Evolutionary conservation across 2,113 vertebrate genomes (phyloP).

Genomic region (Pelecanoides urinatrix): DNA sequence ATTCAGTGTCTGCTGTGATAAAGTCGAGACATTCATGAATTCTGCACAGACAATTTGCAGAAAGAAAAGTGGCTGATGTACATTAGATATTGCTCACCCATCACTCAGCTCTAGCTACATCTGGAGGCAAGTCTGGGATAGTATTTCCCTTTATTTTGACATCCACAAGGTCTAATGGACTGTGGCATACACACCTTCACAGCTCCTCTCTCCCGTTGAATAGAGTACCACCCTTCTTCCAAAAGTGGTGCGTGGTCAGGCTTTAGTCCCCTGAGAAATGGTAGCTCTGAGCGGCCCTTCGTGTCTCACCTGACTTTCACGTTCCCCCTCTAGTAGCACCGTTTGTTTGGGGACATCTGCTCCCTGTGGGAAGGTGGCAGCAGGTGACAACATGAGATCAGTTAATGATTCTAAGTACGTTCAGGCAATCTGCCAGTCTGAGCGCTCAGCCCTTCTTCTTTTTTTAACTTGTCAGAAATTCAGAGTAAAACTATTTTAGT

Average conservation of each 20-base stretch:
- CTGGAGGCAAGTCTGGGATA: background rate
- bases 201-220: background rate
- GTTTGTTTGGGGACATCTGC: slow-evolving; percentile 7
- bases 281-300: background rate
- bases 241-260: background rate
- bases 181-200: background rate
- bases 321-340: background rate
- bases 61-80: background rate
- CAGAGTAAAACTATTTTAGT: background rate
- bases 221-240: background rate
- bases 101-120: background rate
- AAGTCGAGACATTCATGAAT: background rate
- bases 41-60: background rate
- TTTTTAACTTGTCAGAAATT: slow-evolving; percentile 34
- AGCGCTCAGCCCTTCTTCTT: background rate
- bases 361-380: slow-evolving; percentile 28
- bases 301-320: background rate
- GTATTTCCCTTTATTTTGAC: background rate
- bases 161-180: background rate
- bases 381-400: background rate
- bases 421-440: slow-evolving; percentile 48
- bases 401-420: background rate
- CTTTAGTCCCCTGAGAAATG: background rate
- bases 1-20: background rate
- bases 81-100: background rate